Percentiles rank a stretch among this genome's conserved stretches.
Conservation (phyloP, 2,113 vertebrate genomes). For the Desmodus rotundus region DNA sequence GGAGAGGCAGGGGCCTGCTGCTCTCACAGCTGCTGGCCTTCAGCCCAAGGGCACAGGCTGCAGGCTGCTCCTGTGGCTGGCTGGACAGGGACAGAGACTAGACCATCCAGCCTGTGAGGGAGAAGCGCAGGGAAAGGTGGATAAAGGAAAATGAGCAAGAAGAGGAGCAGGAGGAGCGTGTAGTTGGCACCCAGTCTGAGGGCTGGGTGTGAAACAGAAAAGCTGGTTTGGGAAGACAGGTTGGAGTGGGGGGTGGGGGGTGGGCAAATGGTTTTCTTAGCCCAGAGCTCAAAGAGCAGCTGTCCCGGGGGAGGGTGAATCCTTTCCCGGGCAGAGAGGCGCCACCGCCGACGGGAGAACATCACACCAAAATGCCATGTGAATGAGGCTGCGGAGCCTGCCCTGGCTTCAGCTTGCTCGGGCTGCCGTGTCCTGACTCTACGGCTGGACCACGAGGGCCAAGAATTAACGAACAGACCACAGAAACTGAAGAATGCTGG, state of each 20-base stretch:
- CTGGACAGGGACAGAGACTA: neutral
- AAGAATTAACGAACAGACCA: neutral
- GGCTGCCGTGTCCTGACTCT: neutral
- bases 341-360: accelerated
- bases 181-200: neutral
- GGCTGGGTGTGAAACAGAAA: neutral
- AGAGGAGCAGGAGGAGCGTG: neutral
- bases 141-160: neutral
- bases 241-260: neutral
- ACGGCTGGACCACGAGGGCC: neutral
- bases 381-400: neutral
- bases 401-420: neutral
- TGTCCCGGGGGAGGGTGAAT: neutral
- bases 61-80: neutral
- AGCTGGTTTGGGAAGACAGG: neutral
- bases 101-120: neutral
- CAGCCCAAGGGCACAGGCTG: neutral
- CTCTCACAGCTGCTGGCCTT: neutral
- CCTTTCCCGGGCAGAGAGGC: accelerated
- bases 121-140: neutral
- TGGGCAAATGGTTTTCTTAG: neutral
- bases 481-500: neutral
- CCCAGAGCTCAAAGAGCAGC: neutral
- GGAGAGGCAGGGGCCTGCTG: neutral
- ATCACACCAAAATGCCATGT: too few species aligned